Evolutionary conservation across 2,888 invertebrate genomes (phyloP), one percentile per base, ranked within the genome.

Genomic region (Cistogaster globosa): DNA sequence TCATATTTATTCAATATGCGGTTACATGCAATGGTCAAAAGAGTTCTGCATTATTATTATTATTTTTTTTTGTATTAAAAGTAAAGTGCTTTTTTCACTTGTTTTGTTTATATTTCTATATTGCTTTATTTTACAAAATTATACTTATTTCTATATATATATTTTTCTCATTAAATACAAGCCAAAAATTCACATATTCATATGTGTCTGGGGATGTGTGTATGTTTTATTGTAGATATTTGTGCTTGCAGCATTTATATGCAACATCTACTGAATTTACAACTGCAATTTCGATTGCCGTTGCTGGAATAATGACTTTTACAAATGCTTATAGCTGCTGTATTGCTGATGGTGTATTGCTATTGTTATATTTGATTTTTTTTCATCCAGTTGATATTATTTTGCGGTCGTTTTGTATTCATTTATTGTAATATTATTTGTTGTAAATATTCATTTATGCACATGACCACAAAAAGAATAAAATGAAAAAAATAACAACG

Each of bases 391-490:
- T 76, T 80, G 69, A 74, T 78, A 78, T 85, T 85, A 85, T 82
- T 85, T 82, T 85, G 85, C 74, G 85, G 85, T 85, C 69, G 74
- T 82, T 85, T 78, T 84, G 82, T 84, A 82, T 82, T 68, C 82
- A 82, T 82, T 82, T 75, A 42, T 74, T 68, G 76, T 55, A 75
- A 71, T 57, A 80, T 60, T 84, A 82, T 82, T 84, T 74, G 77
- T 84, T 84, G 84, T 84, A 84, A 84, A 78, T 84, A 84, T 84
- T 78, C 84, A 84, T 84, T 85, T 85, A 82, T 78, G 85, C 85
- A 78, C 85, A 82, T 71, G 78, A 85, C 85, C 85, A 78, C 82
- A 82, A 75, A 51, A 78, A 69, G 62, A 51, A 51, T 65, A 60
- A 53, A 74, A 81, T 51, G 20, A 55, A 63, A 42, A 57, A 45